Conservation (phyloP, 2,113 vertebrate genomes). For the Perca flavescens region DNA sequence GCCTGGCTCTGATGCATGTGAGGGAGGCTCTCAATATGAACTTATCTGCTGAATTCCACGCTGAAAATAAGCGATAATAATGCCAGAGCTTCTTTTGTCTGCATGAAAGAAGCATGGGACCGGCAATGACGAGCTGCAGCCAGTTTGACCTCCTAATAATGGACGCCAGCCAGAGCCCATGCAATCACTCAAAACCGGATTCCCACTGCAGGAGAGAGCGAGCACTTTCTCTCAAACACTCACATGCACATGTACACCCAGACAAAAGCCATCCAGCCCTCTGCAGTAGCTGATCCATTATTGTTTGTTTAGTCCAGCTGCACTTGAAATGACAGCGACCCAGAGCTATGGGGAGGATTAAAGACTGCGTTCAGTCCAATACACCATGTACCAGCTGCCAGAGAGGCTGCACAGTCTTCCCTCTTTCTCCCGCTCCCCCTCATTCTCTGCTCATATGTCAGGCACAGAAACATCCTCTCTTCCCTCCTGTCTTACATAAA, state of each 20-base stretch:
- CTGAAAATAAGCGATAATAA: conserved; percentile 69
- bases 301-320: conserved; percentile 69
- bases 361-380: conserved; percentile 50
- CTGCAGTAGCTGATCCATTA: conserved; percentile 55
- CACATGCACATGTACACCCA: conserved; percentile 34
- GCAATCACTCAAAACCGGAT: conserved; percentile 53
- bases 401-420: conserved; percentile 39
- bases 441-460: conserved; percentile 35
- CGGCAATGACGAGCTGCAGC: conserved; percentile 51
- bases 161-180: conserved; percentile 60
- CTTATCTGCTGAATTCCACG: conserved; percentile 71
- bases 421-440: conserved; percentile 1
- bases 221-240: conserved; percentile 54
- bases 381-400: conserved; percentile 59
- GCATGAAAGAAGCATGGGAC: conserved; percentile 43
- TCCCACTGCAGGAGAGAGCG: conserved; percentile 45
- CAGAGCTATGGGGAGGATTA: conserved; percentile 70
- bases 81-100: conserved; percentile 68
- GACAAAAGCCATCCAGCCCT: conserved; percentile 47
- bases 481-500: conserved; percentile 46
- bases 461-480: conserved; percentile 37
- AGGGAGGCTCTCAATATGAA: conserved; percentile 54
- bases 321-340: conserved; percentile 73
- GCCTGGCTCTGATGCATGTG: conserved; percentile 50
- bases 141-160: conserved; percentile 65